A percentile compares a stretch with the other conserved stretches of the same genome.
These are phyloP conservation scores for Tyrannus savana DNA, from an alignment of 2,113 vertebrate genomes.

Conservation along the genomic window DNA sequence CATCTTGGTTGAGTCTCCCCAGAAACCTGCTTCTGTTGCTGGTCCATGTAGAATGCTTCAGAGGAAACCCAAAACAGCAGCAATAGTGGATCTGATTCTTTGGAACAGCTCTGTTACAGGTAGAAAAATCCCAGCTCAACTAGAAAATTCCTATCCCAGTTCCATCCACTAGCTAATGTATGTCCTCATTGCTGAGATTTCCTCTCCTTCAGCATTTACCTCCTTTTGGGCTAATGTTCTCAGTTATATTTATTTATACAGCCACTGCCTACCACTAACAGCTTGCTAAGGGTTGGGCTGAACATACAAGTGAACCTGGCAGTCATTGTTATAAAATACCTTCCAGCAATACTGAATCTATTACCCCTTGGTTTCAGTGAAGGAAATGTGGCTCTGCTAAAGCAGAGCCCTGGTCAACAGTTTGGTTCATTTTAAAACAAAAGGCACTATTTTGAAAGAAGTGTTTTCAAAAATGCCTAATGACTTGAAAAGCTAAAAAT, in stretches of 20 bases:
- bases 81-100: neutral
- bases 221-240: neutral
- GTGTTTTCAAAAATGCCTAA: neutral
- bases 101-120: neutral
- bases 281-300: neutral
- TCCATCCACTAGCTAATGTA: neutral
- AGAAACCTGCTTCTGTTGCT: neutral
- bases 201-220: neutral
- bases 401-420: neutral
- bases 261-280: neutral
- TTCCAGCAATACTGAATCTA: neutral
- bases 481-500: neutral
- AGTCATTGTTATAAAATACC: neutral
- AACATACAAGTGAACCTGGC: neutral
- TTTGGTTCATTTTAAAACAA: neutral
- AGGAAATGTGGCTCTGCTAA: neutral
- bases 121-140: neutral
- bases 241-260: neutral
- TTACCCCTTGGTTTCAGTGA: neutral
- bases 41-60: neutral
- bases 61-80: neutral
- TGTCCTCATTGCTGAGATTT: neutral
- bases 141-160: neutral
- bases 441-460: neutral
- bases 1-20: neutral